phyloP scores from a whole-genome alignment of 2,888 invertebrate species.

The Thera obeliscata region DNA sequence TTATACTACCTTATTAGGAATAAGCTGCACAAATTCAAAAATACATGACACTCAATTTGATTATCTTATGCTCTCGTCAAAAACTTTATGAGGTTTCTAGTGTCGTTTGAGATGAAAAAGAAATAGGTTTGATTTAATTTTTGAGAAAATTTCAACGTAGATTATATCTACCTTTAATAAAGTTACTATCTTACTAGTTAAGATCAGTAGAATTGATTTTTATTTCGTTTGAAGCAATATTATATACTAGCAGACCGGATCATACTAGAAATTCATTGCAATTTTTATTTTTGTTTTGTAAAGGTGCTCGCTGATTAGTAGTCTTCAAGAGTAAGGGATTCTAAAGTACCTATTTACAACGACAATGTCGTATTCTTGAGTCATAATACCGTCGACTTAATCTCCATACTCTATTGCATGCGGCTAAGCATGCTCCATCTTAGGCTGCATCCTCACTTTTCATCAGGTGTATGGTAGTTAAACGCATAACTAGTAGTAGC shows the following conservation, averaged over 20 bases:
- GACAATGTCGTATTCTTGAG: neutral
- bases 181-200: too few species aligned
- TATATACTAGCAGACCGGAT: too few species aligned
- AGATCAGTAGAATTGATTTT: too few species aligned
- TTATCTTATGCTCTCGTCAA: conserved; percentile 52
- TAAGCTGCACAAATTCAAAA: conserved; percentile 90
- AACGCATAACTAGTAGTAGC: too few species aligned
- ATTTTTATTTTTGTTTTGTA: too few species aligned
- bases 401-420: neutral
- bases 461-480: too few species aligned
- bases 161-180: conserved; percentile 14
- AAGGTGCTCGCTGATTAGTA: neutral
- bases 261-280: too few species aligned
- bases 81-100: conserved; percentile 61
- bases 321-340: neutral
- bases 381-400: neutral
- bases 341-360: neutral
- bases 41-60: conserved; percentile 56
- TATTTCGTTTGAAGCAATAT: too few species aligned
- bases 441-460: too few species aligned
- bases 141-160: conserved; percentile 35
- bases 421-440: too few species aligned
- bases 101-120: conserved; percentile 86
- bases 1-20: conserved; percentile 88
- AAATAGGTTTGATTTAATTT: conserved; percentile 32